Evolutionary conservation across 2,888 invertebrate species (phyloP).

Genomic region (Eupithecia pulchellata): DNA sequence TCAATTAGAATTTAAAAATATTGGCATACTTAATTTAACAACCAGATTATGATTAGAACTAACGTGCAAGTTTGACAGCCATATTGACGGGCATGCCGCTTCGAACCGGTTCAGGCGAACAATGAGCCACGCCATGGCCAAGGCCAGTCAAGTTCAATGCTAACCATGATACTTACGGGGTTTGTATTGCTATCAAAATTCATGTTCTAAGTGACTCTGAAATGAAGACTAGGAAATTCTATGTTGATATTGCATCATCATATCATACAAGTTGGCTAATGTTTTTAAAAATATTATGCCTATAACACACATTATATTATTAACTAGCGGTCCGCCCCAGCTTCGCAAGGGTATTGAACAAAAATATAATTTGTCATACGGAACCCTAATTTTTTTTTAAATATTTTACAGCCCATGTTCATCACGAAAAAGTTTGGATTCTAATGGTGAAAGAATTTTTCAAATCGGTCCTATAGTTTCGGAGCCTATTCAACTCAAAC

Average conservation of each 20-base stretch:
- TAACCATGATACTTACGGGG: conserved; percentile 13
- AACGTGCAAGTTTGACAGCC: conserved; percentile 10
- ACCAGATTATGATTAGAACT: background rate
- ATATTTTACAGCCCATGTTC: no score
- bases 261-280: background rate
- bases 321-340: no score
- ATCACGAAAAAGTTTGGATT: no score
- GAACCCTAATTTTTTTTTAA: no score
- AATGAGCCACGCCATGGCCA: conserved; percentile 31
- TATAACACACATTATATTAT: background rate
- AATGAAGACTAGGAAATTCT: background rate
- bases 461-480: no score
- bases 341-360: no score
- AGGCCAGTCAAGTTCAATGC: conserved; percentile 39
- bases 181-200: background rate
- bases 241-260: no score
- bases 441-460: no score
- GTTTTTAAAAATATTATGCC: background rate
- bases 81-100: conserved; percentile 9
- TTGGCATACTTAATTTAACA: no score
- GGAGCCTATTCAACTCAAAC: no score
- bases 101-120: conserved; percentile 5
- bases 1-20: no score
- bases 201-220: background rate
- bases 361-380: no score